phyloP scores from a whole-genome alignment of 2,113 vertebrate genomes.

The Chiloscyllium plagiosum region DNA sequence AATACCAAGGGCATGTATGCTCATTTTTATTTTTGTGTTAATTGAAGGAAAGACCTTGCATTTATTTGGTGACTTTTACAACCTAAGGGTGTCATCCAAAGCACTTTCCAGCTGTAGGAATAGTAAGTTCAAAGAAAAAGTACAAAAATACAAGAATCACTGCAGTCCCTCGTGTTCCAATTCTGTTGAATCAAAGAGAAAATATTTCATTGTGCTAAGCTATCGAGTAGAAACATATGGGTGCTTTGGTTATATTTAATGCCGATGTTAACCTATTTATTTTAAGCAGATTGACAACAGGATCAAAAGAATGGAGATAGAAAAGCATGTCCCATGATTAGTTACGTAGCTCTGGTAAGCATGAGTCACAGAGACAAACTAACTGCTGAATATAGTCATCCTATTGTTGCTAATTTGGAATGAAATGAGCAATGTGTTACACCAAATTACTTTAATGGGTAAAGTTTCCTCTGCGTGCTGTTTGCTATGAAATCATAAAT shows the following conservation, averaged over 20 bases:
- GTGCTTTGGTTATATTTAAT: neutral
- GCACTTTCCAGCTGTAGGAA: neutral
- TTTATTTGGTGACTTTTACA: neutral
- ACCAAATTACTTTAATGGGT: conserved; percentile 28
- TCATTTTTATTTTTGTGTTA: neutral
- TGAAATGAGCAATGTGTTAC: neutral
- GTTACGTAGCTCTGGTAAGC: neutral
- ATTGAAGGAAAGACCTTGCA: neutral
- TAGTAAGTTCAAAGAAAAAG: neutral
- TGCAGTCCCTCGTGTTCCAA: neutral
- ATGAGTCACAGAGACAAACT: neutral
- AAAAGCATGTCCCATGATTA: neutral
- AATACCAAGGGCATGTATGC: neutral
- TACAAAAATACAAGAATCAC: neutral
- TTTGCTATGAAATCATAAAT: conserved; percentile 11
- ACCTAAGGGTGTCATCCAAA: neutral
- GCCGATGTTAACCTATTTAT: neutral
- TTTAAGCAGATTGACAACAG: neutral
- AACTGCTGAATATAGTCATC: neutral
- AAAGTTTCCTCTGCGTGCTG: conserved; percentile 11
- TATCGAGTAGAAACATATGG: neutral
- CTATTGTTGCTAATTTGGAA: conserved; percentile 9
- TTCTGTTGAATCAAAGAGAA: neutral
- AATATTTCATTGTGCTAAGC: neutral
- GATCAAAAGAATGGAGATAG: neutral